Percentiles rank a stretch among this genome's conserved stretches.
Conservation (phyloP, 30 jellyfish, hydroid and myxozoan species). For the Pelagia noctiluca region DNA sequence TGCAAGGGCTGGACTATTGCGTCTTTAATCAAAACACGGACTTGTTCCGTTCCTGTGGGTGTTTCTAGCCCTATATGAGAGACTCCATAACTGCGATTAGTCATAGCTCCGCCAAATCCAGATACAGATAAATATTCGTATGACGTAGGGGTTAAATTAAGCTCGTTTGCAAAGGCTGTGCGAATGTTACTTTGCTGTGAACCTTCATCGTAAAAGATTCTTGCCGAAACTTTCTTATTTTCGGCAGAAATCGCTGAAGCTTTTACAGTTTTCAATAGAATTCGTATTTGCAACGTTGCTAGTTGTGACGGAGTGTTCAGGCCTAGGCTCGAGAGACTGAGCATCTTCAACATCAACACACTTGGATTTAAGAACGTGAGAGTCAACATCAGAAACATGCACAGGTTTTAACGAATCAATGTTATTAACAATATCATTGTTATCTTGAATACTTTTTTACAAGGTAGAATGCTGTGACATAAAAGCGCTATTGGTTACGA, state of each 20-base stretch:
- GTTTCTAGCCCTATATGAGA: constrained; percentile 53
- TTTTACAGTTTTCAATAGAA: constrained; percentile 10
- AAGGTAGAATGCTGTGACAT: background rate
- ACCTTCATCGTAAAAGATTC: constrained; percentile 23
- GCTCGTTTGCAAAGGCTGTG: constrained; percentile 31
- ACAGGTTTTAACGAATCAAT: constrained; percentile 16
- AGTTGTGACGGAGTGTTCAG: background rate
- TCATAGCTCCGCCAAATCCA: constrained; percentile 49
- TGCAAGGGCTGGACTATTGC: constrained; percentile 40
- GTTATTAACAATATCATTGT: background rate
- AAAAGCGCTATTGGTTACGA: background rate
- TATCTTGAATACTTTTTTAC: too few relatives aligned
- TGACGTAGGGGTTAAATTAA: constrained; percentile 32
- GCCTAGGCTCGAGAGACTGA: background rate
- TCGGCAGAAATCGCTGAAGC: constrained; percentile 14
- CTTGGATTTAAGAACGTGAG: background rate
- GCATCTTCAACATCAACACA: background rate
- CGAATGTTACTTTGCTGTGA: constrained; percentile 31
- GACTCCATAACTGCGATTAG: constrained; percentile 34
- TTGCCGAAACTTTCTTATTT: constrained; percentile 11
- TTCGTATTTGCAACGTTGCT: background rate
- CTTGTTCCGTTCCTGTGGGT: constrained; percentile 39
- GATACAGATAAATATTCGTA: constrained; percentile 51
- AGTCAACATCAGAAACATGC: constrained; percentile 5
- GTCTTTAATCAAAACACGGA: constrained; percentile 40